Conservation (phyloP, 2,888 invertebrate genomes). For the Mongoloraphidia duomilia region DNA sequence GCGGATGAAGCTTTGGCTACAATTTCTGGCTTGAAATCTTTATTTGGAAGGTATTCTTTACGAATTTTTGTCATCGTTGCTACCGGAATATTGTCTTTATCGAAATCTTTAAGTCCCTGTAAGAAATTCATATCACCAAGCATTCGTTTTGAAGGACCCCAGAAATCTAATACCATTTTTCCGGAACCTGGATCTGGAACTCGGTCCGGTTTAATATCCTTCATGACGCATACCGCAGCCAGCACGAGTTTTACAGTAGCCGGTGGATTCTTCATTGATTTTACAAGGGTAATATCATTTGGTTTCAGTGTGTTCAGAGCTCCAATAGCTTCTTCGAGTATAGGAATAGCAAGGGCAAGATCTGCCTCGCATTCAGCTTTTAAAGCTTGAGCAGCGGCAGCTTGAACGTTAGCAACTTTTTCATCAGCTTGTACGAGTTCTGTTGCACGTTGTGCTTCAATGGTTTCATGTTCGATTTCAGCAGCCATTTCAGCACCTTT, state of each 20-base stretch:
- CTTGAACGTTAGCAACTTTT: slow-evolving; percentile 74
- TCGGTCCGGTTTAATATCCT: slow-evolving; percentile 62
- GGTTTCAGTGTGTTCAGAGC: slow-evolving; percentile 78
- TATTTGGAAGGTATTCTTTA: slow-evolving; percentile 58
- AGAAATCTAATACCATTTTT: slow-evolving; percentile 60
- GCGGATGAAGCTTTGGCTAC: slow-evolving; percentile 86
- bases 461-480: slow-evolving; percentile 60
- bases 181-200: slow-evolving; percentile 56
- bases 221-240: slow-evolving; percentile 85
- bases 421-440: slow-evolving; percentile 74
- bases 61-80: slow-evolving; percentile 59
- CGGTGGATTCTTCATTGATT: slow-evolving; percentile 82
- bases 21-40: slow-evolving; percentile 63
- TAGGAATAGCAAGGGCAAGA: slow-evolving; percentile 73
- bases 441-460: slow-evolving; percentile 63
- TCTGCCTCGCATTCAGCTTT: slow-evolving; percentile 89
- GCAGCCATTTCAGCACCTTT: slow-evolving; percentile 62
- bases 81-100: slow-evolving; percentile 69
- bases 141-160: slow-evolving; percentile 73
- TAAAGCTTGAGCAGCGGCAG: slow-evolving; percentile 65
- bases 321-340: slow-evolving; percentile 57
- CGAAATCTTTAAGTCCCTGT: slow-evolving; percentile 58
- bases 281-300: slow-evolving; percentile 69
- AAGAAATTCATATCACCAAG: slow-evolving; percentile 71
- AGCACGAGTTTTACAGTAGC: slow-evolving; percentile 68